Conservation (phyloP, 2,113 vertebrate species). For the Oceanodroma tethys region DNA sequence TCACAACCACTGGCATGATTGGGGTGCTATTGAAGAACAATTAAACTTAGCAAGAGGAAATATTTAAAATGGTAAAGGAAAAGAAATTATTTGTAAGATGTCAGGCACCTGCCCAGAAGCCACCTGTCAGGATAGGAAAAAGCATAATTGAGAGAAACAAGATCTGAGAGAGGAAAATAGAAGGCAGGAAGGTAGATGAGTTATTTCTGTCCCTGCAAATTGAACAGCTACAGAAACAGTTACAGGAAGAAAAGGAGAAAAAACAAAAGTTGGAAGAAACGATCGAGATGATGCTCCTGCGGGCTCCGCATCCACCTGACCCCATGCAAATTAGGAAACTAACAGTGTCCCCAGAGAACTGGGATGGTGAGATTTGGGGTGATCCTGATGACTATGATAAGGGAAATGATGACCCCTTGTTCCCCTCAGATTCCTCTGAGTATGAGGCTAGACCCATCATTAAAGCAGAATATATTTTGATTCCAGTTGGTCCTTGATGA, state of each 20-base stretch:
- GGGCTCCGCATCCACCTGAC: no score
- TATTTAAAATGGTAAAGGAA: neutral
- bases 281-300: neutral
- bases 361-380: no score
- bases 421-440: neutral
- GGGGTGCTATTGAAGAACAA: neutral
- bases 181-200: neutral
- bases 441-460: neutral
- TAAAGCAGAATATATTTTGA: neutral
- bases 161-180: neutral
- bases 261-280: neutral
- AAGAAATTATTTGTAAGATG: neutral
- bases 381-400: neutral
- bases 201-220: neutral
- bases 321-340: neutral
- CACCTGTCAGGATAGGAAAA: neutral
- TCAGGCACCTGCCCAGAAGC: neutral
- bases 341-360: neutral
- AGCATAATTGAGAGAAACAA: neutral
- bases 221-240: neutral
- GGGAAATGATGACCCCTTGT: neutral
- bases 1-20: accelerated
- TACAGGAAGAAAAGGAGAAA: neutral
- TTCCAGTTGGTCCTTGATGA: neutral
- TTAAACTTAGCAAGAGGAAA: neutral